These are phyloP conservation scores for Agelastica alni DNA, from an alignment of 2,888 invertebrate species.

Conservation along the genomic window DNA sequence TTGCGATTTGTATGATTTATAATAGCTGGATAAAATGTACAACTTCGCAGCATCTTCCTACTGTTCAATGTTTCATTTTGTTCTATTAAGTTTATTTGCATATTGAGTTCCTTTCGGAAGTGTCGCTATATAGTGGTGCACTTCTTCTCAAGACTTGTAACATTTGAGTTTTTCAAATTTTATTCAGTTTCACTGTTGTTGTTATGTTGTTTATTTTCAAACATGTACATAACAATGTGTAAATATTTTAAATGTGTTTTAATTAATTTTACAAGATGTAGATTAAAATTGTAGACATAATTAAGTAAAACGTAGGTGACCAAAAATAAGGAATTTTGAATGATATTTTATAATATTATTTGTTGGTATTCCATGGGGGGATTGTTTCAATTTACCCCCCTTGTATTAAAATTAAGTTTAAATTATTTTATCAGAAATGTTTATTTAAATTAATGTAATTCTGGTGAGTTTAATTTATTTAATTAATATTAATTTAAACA, in stretches of 20 bases:
- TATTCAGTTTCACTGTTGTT: slow-evolving; percentile 40
- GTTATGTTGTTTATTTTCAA: slow-evolving; percentile 39
- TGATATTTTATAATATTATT: too few relatives aligned
- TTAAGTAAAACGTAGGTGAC: too few relatives aligned
- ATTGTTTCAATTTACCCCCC: too few relatives aligned
- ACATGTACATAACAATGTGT: slow-evolving; percentile 30
- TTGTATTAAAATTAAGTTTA: too few relatives aligned
- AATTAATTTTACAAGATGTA: slow-evolving; percentile 12
- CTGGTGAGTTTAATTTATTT: too few relatives aligned
- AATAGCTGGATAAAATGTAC: too few relatives aligned
- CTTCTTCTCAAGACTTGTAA: slow-evolving; percentile 35
- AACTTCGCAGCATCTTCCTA: neutral
- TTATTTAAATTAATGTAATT: too few relatives aligned
- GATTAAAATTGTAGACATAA: slow-evolving; percentile 29
- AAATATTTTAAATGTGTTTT: slow-evolving; percentile 28
- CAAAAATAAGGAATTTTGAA: too few relatives aligned
- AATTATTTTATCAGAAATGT: too few relatives aligned
- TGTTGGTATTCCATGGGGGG: too few relatives aligned
- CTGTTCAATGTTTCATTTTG: neutral
- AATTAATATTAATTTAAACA: too few relatives aligned
- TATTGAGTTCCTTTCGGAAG: slow-evolving; percentile 7
- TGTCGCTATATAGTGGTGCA: slow-evolving; percentile 7
- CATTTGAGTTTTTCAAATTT: slow-evolving; percentile 40
- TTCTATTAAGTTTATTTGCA: slow-evolving; percentile 7
- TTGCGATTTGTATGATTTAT: too few relatives aligned